A percentile compares a stretch with the other conserved stretches of the same genome.
phyloP scores from a whole-genome alignment of 2,797 vertebrate species.

The Gila robusta region DNA sequence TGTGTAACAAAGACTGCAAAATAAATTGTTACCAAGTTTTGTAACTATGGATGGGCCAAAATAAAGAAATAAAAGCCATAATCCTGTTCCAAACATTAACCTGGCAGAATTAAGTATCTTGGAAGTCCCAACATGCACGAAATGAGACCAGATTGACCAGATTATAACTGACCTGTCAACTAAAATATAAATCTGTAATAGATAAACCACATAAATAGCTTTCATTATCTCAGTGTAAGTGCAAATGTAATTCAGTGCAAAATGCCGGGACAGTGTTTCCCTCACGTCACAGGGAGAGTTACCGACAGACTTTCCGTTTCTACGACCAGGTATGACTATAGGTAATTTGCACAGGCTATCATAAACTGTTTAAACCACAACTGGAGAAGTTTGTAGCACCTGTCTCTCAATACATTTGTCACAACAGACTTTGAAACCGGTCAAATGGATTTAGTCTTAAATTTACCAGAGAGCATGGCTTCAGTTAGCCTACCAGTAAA shows the following conservation, averaged over 20 bases:
- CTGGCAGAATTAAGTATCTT: background rate
- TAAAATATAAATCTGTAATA: background rate
- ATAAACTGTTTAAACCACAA: background rate
- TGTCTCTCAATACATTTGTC: background rate
- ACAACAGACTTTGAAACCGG: background rate
- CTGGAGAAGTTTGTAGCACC: background rate
- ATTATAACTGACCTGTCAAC: background rate
- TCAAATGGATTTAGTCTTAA: background rate
- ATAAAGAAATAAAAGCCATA: background rate
- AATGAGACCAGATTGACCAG: background rate
- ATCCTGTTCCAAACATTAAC: background rate
- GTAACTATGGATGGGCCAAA: background rate
- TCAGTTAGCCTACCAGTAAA: background rate
- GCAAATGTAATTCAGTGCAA: background rate
- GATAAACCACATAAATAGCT: background rate
- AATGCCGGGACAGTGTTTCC: background rate
- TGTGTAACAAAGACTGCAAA: too few relatives aligned
- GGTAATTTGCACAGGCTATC: background rate
- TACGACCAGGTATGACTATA: background rate
- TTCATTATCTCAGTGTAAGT: background rate
- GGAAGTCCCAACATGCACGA: background rate
- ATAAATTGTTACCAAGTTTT: too few relatives aligned
- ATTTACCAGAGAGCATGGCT: background rate
- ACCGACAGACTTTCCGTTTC: background rate
- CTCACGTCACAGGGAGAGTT: background rate